Conservation (phyloP, 2,113 vertebrate species). For the Lasiurus borealis region DNA sequence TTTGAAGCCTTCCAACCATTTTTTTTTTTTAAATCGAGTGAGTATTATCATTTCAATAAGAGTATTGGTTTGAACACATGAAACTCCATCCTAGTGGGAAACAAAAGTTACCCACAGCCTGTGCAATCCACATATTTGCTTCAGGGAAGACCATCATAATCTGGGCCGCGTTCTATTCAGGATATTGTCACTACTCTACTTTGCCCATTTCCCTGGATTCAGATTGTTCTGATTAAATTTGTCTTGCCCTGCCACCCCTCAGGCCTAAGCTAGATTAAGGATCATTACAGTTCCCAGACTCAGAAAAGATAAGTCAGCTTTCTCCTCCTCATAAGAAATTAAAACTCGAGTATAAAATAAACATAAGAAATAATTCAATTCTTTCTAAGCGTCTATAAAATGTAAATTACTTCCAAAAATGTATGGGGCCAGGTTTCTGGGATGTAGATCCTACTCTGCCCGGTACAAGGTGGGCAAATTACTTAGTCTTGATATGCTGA, state of each 20-base stretch:
- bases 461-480: background rate
- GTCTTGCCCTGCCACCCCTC: background rate
- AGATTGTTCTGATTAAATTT: background rate
- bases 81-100: background rate
- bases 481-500: too few relatives aligned
- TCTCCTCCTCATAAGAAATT: background rate
- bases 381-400: background rate
- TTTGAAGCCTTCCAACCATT: background rate
- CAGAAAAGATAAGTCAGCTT: background rate
- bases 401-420: conserved; percentile 6
- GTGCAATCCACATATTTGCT: background rate
- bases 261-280: background rate
- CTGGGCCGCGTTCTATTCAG: background rate
- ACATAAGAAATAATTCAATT: conserved; percentile 6
- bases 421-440: background rate
- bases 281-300: background rate
- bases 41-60: background rate
- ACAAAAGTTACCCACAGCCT: background rate
- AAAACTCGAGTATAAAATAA: conserved; percentile 25
- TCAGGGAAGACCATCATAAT: background rate
- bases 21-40: background rate
- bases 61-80: conserved; percentile 10
- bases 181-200: background rate
- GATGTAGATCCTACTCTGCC: background rate
- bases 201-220: background rate